Percentiles rank a stretch among this genome's conserved stretches.
phyloP scores from a whole-genome alignment of 2,888 invertebrate species.

The Capitulum mitella region DNA sequence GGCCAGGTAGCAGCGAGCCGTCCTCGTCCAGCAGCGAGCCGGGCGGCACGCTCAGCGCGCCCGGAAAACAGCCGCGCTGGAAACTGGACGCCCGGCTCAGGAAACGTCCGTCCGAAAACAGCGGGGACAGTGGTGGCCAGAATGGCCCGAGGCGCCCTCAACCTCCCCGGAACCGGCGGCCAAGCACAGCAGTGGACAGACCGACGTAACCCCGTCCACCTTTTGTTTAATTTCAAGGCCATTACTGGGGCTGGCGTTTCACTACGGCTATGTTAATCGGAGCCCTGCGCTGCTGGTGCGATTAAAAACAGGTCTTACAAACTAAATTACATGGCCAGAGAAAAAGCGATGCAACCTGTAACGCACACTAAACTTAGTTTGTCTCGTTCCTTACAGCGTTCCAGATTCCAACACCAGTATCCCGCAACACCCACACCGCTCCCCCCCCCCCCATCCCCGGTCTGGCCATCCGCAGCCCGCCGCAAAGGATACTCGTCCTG shows the following conservation, averaged over 20 bases:
- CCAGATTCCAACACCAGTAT: too few relatives aligned
- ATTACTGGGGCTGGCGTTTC: not conserved
- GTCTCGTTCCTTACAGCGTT: too few relatives aligned
- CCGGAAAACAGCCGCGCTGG: constrained; percentile 66
- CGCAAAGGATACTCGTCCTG: constrained; percentile 56
- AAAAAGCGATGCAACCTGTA: too few relatives aligned
- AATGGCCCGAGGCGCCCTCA: too few relatives aligned
- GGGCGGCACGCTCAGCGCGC: constrained; percentile 82
- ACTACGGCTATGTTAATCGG: not conserved
- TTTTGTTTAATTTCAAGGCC: not conserved
- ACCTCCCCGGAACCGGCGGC: too few relatives aligned
- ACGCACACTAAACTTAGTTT: too few relatives aligned
- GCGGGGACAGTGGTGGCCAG: too few relatives aligned
- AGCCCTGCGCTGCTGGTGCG: not conserved
- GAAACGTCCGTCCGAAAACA: constrained; percentile 27
- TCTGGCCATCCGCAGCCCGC: too few relatives aligned
- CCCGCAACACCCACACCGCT: too few relatives aligned
- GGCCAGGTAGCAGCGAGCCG: constrained; percentile 58
- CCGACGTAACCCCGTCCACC: not conserved
- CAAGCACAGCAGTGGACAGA: constrained; percentile 37
- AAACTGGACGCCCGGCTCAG: constrained; percentile 51
- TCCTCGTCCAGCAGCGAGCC: constrained; percentile 64
- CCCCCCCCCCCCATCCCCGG: too few relatives aligned
- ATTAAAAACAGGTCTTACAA: too few relatives aligned
- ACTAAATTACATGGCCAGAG: too few relatives aligned